These are phyloP conservation scores for Ligdia adustata DNA, from an alignment of 2,888 invertebrate genomes.

Conservation along the genomic window DNA sequence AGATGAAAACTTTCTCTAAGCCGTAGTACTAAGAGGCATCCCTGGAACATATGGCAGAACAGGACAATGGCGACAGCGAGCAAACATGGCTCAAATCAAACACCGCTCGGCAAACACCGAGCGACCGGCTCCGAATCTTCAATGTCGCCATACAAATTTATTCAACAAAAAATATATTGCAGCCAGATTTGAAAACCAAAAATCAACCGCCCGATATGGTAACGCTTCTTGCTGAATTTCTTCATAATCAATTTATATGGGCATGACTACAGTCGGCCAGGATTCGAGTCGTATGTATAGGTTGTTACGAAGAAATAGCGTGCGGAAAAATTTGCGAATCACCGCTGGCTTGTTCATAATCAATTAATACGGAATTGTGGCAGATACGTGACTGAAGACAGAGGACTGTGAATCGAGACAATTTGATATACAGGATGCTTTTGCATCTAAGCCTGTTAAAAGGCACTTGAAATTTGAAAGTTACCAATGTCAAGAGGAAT, in stretches of 20 bases:
- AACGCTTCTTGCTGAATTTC: conserved; percentile 40
- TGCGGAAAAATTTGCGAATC: conserved; percentile 15
- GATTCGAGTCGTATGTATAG: conserved; percentile 18
- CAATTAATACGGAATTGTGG: conserved; percentile 28
- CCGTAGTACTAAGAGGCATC: background rate
- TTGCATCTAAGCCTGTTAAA: background rate
- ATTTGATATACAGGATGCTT: conserved; percentile 6
- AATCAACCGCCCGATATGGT: conserved; percentile 44
- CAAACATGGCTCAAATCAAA: conserved; percentile 68
- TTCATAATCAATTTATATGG: conserved; percentile 41
- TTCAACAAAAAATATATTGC: conserved; percentile 50
- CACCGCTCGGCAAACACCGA: conserved; percentile 59
- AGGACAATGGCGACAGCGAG: conserved; percentile 60
- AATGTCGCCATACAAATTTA: conserved; percentile 58
- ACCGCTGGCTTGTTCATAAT: conserved; percentile 35
- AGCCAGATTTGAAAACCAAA: conserved; percentile 46
- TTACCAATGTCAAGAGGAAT: background rate
- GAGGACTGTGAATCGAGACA: conserved; percentile 7
- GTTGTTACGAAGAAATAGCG: conserved; percentile 17
- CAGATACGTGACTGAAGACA: conserved; percentile 20
- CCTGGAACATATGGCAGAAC: conserved; percentile 43
- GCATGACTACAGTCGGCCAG: conserved; percentile 14
- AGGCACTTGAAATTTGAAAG: background rate
- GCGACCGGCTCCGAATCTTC: conserved; percentile 50
- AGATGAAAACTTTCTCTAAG: conserved; percentile 1